These are phyloP conservation scores for Panzeria rudis DNA, from an alignment of 2,888 invertebrate genomes.

Conservation along the genomic window DNA sequence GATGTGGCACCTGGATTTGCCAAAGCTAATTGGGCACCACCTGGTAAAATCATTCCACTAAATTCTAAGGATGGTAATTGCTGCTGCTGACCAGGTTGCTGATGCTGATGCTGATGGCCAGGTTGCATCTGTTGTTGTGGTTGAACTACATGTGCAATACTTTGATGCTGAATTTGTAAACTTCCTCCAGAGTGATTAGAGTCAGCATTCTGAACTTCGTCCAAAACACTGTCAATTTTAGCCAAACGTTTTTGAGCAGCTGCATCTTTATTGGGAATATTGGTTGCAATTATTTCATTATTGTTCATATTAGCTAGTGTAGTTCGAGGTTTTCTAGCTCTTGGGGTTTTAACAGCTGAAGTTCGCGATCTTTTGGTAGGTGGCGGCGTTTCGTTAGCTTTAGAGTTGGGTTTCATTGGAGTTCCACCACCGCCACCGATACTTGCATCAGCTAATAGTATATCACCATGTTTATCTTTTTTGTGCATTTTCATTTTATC, in stretches of 20 bases:
- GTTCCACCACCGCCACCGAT: conserved; percentile 50
- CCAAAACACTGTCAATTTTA: conserved; percentile 80
- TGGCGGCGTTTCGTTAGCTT: conserved; percentile 69
- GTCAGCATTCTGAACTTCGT: conserved; percentile 80
- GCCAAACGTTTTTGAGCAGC: conserved; percentile 79
- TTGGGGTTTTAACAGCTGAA: conserved; percentile 71
- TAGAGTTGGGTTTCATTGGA: conserved; percentile 49
- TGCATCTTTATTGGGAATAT: conserved; percentile 70
- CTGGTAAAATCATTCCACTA: conserved; percentile 82
- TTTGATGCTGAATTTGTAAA: conserved; percentile 73
- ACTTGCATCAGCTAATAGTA: conserved; percentile 74
- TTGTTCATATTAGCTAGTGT: conserved; percentile 72
- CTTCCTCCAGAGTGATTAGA: conserved; percentile 68
- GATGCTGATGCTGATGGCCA: conserved; percentile 73
- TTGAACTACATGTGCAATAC: conserved; percentile 62
- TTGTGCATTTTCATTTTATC: conserved; percentile 83
- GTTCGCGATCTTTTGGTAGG: conserved; percentile 75
- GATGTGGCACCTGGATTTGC: conserved; percentile 81
- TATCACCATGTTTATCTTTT: conserved; percentile 81
- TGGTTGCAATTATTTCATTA: conserved; percentile 27
- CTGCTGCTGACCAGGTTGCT: conserved; percentile 73
- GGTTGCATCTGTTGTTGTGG: conserved; percentile 73
- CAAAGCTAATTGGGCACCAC: conserved; percentile 80
- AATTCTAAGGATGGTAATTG: conserved; percentile 81
- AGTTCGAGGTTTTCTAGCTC: conserved; percentile 78